Base-by-base conservation (phyloP, 92 coral and sea anemone species). In the Ricordea florida region DNA sequence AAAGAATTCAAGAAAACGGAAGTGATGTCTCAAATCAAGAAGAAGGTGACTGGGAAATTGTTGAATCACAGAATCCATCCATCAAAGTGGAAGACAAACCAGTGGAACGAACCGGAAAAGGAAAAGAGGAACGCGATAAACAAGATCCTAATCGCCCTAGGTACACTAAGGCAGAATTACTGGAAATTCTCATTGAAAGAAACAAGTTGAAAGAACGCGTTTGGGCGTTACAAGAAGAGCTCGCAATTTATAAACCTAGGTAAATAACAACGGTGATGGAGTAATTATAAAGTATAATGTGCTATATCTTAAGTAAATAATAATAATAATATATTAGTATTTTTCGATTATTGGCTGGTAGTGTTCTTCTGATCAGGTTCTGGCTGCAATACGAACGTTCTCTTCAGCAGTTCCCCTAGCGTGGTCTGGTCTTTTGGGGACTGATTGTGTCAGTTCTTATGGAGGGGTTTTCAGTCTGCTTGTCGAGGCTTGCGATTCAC, bases 121-220 rank as follows among this genome's bases (percentile, higher is more conserved):
- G 29, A 0, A 26, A 15, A 28, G 71, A 49, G 23, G 79, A 42
- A 6, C 46, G 37, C 29, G 77, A 57, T 7, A 79, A 37, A 7
- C 82, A 87, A 38, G 99, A 96, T 73, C 99, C 99, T 0, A 96
- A 96, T 68, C 76, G 99, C 48, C 99, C 99, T 10, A 77, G 99
- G 24, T 96, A 91, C 71, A 96, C 99, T 4, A 82, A 85, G 69
- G 92, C 92, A 56, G 99, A 96, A 68, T 83, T 96, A 44, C 89
- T 92, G 41, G 92, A 81, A 70, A 80, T 96, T 45, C 56, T 96
- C 38, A 57, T 64, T 30, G 99, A 96, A 64, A 71, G 97, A 45
- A 96, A 96, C 52, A 80, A 86, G 46, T 78, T 96, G 30, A 96
- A 96, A 65, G 99, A 96, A 45, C 78, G 78, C 44, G 93, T 90